Percentiles rank a stretch among this genome's conserved stretches.
These are phyloP conservation scores for Umimayanthus chanpuru DNA, from an alignment of 92 coral and sea anemone genomes.

Conservation along the genomic window DNA sequence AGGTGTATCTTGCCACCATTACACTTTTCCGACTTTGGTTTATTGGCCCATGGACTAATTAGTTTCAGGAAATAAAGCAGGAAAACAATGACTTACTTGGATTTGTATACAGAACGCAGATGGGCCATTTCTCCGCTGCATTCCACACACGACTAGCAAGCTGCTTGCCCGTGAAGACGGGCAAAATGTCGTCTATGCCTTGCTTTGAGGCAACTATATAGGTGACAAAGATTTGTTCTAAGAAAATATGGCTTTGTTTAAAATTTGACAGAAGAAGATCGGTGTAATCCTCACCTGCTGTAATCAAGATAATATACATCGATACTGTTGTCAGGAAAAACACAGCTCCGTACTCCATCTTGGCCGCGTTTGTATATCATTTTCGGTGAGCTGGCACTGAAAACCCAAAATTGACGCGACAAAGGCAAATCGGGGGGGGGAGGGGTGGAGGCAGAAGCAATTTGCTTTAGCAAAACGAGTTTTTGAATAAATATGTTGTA, in stretches of 20 bases:
- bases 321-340: constrained; percentile 26
- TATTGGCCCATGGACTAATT: neutral
- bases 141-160: constrained; percentile 64
- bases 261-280: neutral
- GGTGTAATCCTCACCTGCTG: constrained; percentile 5
- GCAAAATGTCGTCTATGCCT: constrained; percentile 24
- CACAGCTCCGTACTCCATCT: constrained; percentile 33
- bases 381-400: constrained; percentile 23
- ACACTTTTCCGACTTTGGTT: neutral
- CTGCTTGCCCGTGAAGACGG: constrained; percentile 44
- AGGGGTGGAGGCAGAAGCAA: neutral
- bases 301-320: neutral
- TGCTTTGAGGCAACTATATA: constrained; percentile 15
- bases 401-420: neutral
- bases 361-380: constrained; percentile 19
- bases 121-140: constrained; percentile 58
- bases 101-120: constrained; percentile 58
- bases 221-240: neutral
- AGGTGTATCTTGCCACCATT: neutral
- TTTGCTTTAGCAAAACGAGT: neutral
- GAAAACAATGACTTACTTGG: constrained; percentile 48
- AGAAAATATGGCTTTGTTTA: neutral
- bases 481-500: neutral
- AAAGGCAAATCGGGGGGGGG: neutral
- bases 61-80: neutral